Evolutionary conservation across 2,113 vertebrate genomes (phyloP).

Genomic region (Equus quagga): DNA sequence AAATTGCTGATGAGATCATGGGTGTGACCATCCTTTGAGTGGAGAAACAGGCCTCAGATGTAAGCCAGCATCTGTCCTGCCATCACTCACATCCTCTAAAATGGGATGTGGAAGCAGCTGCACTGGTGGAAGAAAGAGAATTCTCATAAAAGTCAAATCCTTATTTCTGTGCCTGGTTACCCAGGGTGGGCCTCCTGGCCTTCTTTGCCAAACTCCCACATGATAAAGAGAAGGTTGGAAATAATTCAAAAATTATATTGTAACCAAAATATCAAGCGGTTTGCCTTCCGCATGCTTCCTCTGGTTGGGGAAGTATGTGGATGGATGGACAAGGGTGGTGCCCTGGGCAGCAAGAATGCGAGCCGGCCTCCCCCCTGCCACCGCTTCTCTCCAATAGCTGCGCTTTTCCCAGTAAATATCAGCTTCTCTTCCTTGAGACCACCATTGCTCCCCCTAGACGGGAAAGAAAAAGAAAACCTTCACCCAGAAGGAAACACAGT

Average conservation of each 20-base stretch:
- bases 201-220: neutral
- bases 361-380: fast-evolving
- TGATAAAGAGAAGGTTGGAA: neutral
- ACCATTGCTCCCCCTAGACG: neutral
- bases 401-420: fast-evolving
- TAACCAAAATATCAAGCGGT: fast-evolving
- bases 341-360: fast-evolving
- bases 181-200: fast-evolving
- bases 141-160: fast-evolving
- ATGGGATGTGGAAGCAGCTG: fast-evolving
- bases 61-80: fast-evolving
- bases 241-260: fast-evolving
- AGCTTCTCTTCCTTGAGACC: neutral
- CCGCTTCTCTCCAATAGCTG: fast-evolving
- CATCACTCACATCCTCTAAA: neutral
- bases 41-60: fast-evolving
- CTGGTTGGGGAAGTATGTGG: fast-evolving
- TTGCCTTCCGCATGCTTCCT: fast-evolving
- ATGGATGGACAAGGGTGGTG: fast-evolving
- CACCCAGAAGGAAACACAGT: neutral
- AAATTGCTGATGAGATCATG: fast-evolving
- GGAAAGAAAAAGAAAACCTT: neutral
- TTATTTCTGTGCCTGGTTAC: too few species aligned
- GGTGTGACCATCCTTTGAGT: fast-evolving
- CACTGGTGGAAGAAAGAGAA: fast-evolving